Percentiles rank a stretch among this genome's conserved stretches.
Conservation (phyloP, 2,113 vertebrate species). For the Caracal caracal region DNA sequence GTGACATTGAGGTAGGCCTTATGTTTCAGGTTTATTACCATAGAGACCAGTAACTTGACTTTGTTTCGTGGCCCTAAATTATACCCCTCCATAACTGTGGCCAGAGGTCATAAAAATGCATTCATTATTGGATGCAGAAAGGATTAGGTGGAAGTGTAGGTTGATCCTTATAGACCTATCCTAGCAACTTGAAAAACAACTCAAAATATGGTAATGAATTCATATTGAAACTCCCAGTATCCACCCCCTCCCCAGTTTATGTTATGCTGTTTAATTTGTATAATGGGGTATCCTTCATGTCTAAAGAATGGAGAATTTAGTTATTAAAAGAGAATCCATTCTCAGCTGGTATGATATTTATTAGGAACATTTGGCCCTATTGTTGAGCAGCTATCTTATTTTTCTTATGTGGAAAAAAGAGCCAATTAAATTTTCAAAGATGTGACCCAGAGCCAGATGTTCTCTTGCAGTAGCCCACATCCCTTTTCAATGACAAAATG, state of each 20-base stretch:
- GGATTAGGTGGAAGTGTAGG: not conserved
- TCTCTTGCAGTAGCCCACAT: not conserved
- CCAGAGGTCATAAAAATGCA: not conserved
- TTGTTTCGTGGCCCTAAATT: not conserved
- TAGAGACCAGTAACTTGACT: not conserved
- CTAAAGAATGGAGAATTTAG: conserved; percentile 43
- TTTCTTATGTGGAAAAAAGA: not conserved
- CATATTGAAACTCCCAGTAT: not conserved
- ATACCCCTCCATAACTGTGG: not conserved
- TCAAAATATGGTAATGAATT: not conserved
- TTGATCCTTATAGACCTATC: not conserved
- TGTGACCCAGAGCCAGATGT: not conserved
- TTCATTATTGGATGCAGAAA: not conserved
- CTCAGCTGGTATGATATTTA: not conserved
- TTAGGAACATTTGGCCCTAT: not conserved
- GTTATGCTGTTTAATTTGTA: not conserved
- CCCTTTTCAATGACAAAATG: not conserved
- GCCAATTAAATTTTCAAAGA: not conserved
- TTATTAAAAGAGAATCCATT: conserved; percentile 59
- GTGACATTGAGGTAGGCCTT: not conserved
- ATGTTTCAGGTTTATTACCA: not conserved
- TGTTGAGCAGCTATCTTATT: conserved; percentile 16
- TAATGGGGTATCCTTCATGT: conserved; percentile 22
- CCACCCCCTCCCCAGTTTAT: too few relatives aligned
- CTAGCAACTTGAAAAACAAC: not conserved